phyloP scores from a whole-genome alignment of 1,140 invertebrate genomes.

The Leptopilina clavipes region DNA sequence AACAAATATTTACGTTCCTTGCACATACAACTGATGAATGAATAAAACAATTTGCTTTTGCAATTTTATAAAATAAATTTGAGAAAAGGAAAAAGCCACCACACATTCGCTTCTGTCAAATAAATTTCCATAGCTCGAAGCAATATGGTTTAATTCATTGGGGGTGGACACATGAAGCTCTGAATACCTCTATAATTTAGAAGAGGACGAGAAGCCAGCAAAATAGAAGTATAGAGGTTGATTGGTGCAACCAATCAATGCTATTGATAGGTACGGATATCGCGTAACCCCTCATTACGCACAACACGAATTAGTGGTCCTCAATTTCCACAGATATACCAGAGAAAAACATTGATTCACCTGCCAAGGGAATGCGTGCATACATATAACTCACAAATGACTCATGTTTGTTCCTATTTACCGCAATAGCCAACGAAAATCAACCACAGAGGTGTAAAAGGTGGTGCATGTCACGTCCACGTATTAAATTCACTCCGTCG shows the following conservation, averaged over 20 bases:
- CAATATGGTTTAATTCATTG: conserved; percentile 2
- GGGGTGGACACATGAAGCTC: conserved; percentile 1
- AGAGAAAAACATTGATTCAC: not conserved
- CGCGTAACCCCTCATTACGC: conserved; percentile 30
- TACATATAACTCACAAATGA: not conserved
- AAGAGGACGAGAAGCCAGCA: not conserved
- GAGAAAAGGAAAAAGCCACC: too few species aligned
- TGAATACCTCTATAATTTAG: conserved; percentile 35
- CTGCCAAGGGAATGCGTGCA: not conserved
- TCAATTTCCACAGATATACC: conserved; percentile 8
- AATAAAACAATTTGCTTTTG: too few species aligned
- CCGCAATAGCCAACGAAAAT: not conserved
- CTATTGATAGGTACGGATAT: conserved; percentile 38
- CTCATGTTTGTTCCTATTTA: conserved; percentile 5
- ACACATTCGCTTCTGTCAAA: not conserved
- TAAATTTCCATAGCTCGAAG: not conserved
- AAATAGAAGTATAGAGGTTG: conserved; percentile 34
- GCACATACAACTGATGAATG: too few species aligned
- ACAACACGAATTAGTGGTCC: conserved; percentile 26
- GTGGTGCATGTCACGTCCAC: not conserved
- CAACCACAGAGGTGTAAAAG: not conserved
- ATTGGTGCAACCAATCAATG: conserved; percentile 42
- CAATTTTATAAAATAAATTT: too few species aligned
- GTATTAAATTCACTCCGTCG: too few species aligned
- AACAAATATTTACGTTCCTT: not conserved